Evolutionary conservation across 2,113 vertebrate genomes (phyloP), one percentile per base, ranked within the genome.

Genomic region (Lagopus muta): DNA sequence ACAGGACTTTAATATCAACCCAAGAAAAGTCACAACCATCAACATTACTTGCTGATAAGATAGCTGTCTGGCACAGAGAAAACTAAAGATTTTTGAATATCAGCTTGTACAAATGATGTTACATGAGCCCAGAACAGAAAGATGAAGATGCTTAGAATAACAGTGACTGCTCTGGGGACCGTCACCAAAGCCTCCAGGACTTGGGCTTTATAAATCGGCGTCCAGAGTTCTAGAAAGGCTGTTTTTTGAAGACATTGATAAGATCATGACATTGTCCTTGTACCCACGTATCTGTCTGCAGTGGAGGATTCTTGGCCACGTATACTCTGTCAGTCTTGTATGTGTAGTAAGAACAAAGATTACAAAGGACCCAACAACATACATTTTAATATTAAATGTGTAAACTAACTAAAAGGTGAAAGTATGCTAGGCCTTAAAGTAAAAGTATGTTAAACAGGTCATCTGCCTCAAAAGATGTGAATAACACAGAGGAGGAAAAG

Each of bases 251-350:
- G 48, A 43, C 36, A 45, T 7, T 52, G 75, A 47, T 16, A 74
- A 36, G 36, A 27, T 43, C 0, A 2, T 34, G 55, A 50, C 0
- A 6, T 34, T 52, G 9, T 36, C 75, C 58, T 38, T 27, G 12
- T 19, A 58, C 32, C 32, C 50, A 28, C 48, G 36, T 57, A 45
- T 45, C 36, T 0, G 0, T 22, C 22, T 80, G 47, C 21, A 32
- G 9, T 57, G 27, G 12, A 19, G 21, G 11, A 69, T 61, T 92
- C 34, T 74, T 67, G 54, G 22, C 25, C 86, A 64, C 40, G 27
- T 38, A 19, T 64, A 64, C 69, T 40, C 38, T n/a, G 15, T 50
- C 19, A 69, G 8, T 50, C 55, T 64, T 79, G 27, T 40, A 7
- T 34, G 11, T 21, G 7, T 28, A 80, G 24, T 57, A 57, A 71